Conservation (phyloP, 1,140 invertebrate species). For the Idris sp. region DNA sequence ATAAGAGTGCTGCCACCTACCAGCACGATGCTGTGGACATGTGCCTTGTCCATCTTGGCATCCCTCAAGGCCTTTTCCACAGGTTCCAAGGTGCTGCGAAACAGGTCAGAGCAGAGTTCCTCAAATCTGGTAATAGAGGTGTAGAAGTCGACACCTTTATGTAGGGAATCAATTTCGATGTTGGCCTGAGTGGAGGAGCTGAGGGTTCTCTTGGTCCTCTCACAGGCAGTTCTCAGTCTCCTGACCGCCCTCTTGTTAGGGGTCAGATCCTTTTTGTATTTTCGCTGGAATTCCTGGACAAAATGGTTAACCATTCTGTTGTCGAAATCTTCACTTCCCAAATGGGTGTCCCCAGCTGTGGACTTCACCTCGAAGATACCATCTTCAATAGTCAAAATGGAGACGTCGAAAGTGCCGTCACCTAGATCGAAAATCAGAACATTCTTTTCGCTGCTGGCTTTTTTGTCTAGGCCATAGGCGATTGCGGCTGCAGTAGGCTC, state of each 20-base stretch:
- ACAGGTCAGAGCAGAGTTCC: constrained; percentile 85
- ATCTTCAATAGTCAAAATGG: constrained; percentile 86
- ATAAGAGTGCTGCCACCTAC: constrained; percentile 83
- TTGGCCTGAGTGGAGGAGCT: constrained; percentile 87
- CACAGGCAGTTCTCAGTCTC: constrained; percentile 87
- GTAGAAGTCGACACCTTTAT: constrained; percentile 87
- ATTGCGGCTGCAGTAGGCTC: constrained; percentile 84
- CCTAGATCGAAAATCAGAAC: constrained; percentile 77
- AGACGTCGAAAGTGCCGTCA: constrained; percentile 83
- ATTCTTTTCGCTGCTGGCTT: constrained; percentile 74
- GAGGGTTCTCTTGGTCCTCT: constrained; percentile 88
- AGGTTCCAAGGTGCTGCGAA: constrained; percentile 82
- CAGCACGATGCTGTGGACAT: constrained; percentile 80
- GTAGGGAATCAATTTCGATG: constrained; percentile 87
- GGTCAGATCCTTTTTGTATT: constrained; percentile 83
- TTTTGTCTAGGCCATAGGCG: constrained; percentile 83
- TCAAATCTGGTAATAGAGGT: constrained; percentile 86
- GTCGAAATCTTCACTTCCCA: constrained; percentile 90
- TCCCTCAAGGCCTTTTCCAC: constrained; percentile 85
- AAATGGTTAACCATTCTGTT: constrained; percentile 86
- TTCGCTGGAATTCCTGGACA: constrained; percentile 84
- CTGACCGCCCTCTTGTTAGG: constrained; percentile 84
- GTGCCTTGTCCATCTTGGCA: constrained; percentile 84
- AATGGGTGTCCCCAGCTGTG: constrained; percentile 86
- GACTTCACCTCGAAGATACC: constrained; percentile 83